Evolutionary conservation across 2,797 vertebrate genomes (phyloP), one percentile per base, ranked within the genome.

Genomic region (Melanotaenia parkinsoni): DNA sequence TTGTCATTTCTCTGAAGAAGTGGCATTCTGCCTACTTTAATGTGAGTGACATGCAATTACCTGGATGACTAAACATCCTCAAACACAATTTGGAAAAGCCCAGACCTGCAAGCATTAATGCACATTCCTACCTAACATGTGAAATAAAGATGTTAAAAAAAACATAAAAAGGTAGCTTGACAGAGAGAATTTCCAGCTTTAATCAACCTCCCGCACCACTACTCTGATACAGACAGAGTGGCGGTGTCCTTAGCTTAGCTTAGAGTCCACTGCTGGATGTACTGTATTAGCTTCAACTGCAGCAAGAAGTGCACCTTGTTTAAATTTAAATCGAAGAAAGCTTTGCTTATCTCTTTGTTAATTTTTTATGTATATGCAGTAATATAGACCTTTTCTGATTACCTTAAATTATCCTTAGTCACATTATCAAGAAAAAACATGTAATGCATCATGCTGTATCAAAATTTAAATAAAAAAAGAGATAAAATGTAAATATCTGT

Each of bases 191-290:
- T 84, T 68, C 57, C 70, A 75, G 76, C 79, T 82, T 84, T 89
- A 92, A 87, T 86, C 80, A 89, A 83, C 85, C 88, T 89, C 71
- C 69, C 72, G 81, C 79, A 86, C 87, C 65, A 86, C 75, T 58
- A 71, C 79, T 66, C 68, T 76, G 67, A 79, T 74, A 86, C 70
- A 82, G 81, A 83, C 76, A 38, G 74, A 66, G 69, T 16, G 56
- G 77, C 80, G 32, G 32, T 33, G 32, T 33, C 32, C 32, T 33
- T 33, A 33, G 32, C 32, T 81, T 12, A 35, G 35, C 35, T 37
- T 43, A 43, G 1, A 71, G 72, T 73, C 68, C 82, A 73, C 70
- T 63, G 89, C 83, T 72, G 82, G 74, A 79, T 82, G 78, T 60
- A 51, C 62, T 53, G 82, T 87, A 4, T 20, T 88, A 76, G 80